These are phyloP conservation scores for Echeneis naucrates DNA, from an alignment of 2,797 vertebrate genomes.

Conservation along the genomic window DNA sequence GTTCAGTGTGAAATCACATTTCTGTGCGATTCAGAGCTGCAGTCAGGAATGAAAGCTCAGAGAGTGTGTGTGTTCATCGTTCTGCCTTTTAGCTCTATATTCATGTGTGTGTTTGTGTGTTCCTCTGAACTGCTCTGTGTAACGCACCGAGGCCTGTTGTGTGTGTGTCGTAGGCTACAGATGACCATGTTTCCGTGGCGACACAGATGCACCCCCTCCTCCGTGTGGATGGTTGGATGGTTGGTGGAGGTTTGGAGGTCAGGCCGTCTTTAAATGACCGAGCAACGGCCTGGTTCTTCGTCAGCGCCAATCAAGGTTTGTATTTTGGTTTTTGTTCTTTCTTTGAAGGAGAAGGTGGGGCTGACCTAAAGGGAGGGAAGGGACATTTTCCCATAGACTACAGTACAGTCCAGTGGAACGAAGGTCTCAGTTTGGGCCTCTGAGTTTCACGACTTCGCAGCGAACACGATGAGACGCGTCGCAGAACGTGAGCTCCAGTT, in stretches of 20 bases:
- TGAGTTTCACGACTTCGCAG: no score
- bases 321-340: no score
- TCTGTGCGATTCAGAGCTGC: slow-evolving; percentile 55
- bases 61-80: slow-evolving; percentile 27
- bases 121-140: slow-evolving; percentile 62
- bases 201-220: slow-evolving; percentile 36
- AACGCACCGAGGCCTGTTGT: slow-evolving; percentile 44
- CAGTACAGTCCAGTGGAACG: no score
- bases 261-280: no score
- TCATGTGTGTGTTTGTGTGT: slow-evolving; percentile 39
- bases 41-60: slow-evolving; percentile 59
- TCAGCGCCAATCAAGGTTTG: no score
- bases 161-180: slow-evolving; percentile 18
- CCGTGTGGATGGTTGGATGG: slow-evolving; percentile 24
- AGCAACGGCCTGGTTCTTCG: no score
- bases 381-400: no score
- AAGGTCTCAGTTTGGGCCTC: no score
- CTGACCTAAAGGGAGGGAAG: no score
- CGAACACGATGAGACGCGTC: no score
- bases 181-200: slow-evolving; percentile 16
- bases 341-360: no score
- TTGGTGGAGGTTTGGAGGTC: background rate
- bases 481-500: no score
- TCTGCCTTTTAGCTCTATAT: slow-evolving; percentile 56
- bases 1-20: slow-evolving; percentile 70